phyloP scores from a whole-genome alignment of 2,797 vertebrate species.

The Chaunax sp. region DNA sequence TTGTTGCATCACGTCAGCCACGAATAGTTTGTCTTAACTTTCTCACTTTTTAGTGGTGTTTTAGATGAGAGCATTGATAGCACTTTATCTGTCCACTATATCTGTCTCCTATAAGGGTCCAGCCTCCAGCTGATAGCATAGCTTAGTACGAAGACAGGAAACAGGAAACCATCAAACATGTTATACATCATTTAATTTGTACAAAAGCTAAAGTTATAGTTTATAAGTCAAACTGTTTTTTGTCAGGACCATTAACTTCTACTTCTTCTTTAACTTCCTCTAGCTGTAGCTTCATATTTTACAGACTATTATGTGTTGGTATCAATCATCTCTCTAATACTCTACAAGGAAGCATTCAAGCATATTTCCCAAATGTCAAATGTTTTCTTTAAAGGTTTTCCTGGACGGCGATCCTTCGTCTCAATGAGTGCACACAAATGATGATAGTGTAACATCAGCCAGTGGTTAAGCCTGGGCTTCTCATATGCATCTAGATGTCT shows the following conservation, averaged over 20 bases:
- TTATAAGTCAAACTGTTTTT: too few species aligned
- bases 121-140: background rate
- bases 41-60: fast-evolving
- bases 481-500: too few species aligned
- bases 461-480: too few species aligned
- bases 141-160: background rate
- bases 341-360: background rate
- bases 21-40: background rate
- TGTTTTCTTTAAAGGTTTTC: too few species aligned
- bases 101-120: too few species aligned
- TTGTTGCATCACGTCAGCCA: background rate
- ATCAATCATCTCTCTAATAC: background rate
- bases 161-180: background rate
- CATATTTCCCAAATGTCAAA: background rate
- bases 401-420: too few species aligned
- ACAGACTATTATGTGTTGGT: too few species aligned
- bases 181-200: background rate
- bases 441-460: too few species aligned
- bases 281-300: too few species aligned
- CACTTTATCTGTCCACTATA: background rate
- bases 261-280: background rate
- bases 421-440: too few species aligned
- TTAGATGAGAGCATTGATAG: background rate
- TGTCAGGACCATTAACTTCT: background rate
- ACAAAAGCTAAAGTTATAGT: background rate